A percentile compares a stretch with the other conserved stretches of the same genome.
phyloP scores from a whole-genome alignment of 2,797 vertebrate species.

The Pangasius mekongensis region DNA sequence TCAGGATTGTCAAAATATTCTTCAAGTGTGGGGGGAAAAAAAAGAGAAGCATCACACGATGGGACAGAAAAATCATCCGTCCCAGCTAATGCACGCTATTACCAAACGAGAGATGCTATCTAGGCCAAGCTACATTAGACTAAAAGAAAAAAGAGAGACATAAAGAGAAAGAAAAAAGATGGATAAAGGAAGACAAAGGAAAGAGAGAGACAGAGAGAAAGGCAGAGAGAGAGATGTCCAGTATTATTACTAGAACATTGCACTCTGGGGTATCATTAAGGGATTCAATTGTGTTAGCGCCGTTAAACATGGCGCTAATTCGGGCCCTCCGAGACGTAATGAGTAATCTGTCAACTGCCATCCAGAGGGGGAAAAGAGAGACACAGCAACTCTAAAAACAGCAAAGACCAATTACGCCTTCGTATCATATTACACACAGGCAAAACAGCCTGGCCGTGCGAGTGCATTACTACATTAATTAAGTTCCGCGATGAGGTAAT shows the following conservation, averaged over 20 bases:
- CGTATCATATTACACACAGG: slow-evolving; percentile 61
- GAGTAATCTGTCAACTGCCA: slow-evolving; percentile 63
- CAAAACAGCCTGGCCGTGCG: slow-evolving; percentile 50
- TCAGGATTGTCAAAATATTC: slow-evolving; percentile 26
- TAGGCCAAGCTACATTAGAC: slow-evolving; percentile 53
- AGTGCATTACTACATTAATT: slow-evolving; percentile 61
- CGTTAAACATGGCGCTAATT: slow-evolving; percentile 64
- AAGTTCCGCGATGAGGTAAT: slow-evolving; percentile 61
- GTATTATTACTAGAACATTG: slow-evolving; percentile 63
- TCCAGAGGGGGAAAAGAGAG: slow-evolving; percentile 56
- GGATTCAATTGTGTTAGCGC: slow-evolving; percentile 66
- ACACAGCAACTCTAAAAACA: slow-evolving; percentile 57
- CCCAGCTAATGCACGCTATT: slow-evolving; percentile 50
- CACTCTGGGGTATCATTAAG: slow-evolving; percentile 65
- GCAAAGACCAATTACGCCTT: slow-evolving; percentile 64
- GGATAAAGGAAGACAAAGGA: slow-evolving; percentile 49
- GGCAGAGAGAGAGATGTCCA: slow-evolving; percentile 57
- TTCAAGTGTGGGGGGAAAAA: slow-evolving; percentile 25
- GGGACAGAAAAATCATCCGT: slow-evolving; percentile 28
- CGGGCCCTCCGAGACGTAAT: slow-evolving; percentile 61
- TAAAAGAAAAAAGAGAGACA: slow-evolving; percentile 38
- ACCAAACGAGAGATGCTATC: slow-evolving; percentile 53
- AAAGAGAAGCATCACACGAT: slow-evolving; percentile 29
- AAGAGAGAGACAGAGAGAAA: slow-evolving; percentile 31
- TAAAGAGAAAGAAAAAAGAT: slow-evolving; percentile 8